Base-by-base conservation (phyloP, 2,888 invertebrate genomes). In the Octonoba sinensis region DNA sequence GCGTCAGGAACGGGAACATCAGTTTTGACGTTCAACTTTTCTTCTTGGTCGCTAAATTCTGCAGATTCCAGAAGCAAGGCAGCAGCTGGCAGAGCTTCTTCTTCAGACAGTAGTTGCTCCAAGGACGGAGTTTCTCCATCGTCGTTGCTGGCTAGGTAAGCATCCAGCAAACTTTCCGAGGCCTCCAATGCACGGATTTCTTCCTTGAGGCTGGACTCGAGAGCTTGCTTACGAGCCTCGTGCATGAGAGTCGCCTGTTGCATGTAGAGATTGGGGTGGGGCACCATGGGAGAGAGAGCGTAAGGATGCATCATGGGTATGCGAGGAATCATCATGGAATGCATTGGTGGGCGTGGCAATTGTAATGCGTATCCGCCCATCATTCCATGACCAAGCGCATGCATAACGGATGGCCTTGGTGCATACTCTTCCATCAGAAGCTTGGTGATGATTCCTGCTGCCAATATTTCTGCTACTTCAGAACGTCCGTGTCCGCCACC, bases 371-470 rank as follows among this genome's bases (percentile, higher is more conserved):
- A 65, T 16, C 65, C 65, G 3, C 65, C 49, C 15, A 65, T 15
- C 13, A 65, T 22, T n/a, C 24, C 16, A 20, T 76, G 54, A 8
- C 54, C 18, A 3, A 76, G 20, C 1, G 76, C 51, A n/a, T 54
- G 69, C 16, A 76, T 22, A 18, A 59, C 51, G 1, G 56, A 47
- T 16, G 11, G 62, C 4, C 27, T 8, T 27, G 15, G 24, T 2
- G 62, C 18, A 8, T 44, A 18, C 18, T 44, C 46, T 13, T 79
- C 79, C 79, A 79, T 79, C 11, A 79, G 22, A 54, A 79, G 49
- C 15, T 54, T 60, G 12, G 79, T 73, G 47, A 79, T 72, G 27
- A 79, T 73, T 2, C 79, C 79, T 11, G 79, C 79, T 0, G 79
- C 79, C 3, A 79, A 57, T 6, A 79, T 79, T 56, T 79, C 79